Percentiles rank a stretch among this genome's conserved stretches.
phyloP scores from a whole-genome alignment of 1,140 invertebrate genomes.

The Globodera rostochiensis region DNA sequence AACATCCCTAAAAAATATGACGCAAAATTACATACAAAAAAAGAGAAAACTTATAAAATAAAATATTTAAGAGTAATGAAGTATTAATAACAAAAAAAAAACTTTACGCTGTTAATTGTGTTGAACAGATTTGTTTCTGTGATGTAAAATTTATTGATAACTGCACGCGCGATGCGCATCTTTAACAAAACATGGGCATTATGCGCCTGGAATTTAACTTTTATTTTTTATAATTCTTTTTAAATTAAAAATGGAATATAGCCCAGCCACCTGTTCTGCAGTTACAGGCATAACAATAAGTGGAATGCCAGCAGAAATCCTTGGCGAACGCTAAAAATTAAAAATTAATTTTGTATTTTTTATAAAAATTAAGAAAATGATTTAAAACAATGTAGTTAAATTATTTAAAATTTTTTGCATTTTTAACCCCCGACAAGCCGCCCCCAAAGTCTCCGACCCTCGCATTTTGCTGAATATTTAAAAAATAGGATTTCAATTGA shows the following conservation, averaged over 20 bases:
- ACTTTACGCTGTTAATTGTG: conserved; percentile 17
- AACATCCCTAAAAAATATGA: neutral
- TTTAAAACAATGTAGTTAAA: no score
- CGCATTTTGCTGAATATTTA: no score
- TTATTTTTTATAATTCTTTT: neutral
- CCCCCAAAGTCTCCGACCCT: no score
- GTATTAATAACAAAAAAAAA: neutral
- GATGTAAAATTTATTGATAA: conserved; percentile 33
- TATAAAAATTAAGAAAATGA: neutral
- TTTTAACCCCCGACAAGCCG: neutral
- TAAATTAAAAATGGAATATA: neutral
- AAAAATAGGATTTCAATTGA: neutral
- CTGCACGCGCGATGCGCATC: conserved; percentile 15
- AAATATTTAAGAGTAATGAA: neutral
- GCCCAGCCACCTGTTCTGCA: conserved; percentile 62
- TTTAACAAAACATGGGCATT: conserved; percentile 21
- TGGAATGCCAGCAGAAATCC: conserved; percentile 66
- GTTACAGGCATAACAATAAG: conserved; percentile 68
- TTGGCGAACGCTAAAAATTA: conserved; percentile 21
- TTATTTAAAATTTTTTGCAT: no score
- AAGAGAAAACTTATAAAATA: neutral
- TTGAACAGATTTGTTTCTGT: conserved; percentile 24
- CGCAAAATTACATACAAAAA: neutral
- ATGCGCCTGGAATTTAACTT: conserved; percentile 3
- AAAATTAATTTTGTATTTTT: neutral